Evolutionary conservation across 1,140 invertebrate genomes (phyloP), one percentile per base, ranked within the genome.

Genomic region (Cherax destructor): DNA sequence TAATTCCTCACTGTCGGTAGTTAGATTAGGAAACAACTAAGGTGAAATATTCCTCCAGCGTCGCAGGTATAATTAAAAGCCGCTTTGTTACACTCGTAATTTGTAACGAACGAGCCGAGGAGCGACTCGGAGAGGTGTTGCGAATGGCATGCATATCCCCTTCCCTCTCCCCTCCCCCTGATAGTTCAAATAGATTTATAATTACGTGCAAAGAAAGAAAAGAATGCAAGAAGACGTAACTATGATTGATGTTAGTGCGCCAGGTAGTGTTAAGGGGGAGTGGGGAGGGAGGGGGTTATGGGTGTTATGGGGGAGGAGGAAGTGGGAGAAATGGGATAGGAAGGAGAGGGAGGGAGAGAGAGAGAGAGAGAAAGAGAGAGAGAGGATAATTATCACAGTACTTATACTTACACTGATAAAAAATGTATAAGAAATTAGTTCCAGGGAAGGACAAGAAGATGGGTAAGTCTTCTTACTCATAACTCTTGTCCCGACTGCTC

Each of bases 101-200:
- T 24, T 74, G 24, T 74, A 30, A 74, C 2, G n/a, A 21, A 74
- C n/a, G 69, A 74, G 11, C 69, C 24, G n/a, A 1, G 18, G 18
- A 41, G 69, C n/a, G 69, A 74, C 4, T 74, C 6, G 18, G n/a
- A 74, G 7, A 30, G 24, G n/a, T 21, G n/a, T 7, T 9, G 69
- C 69, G 24, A 74, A 74, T 74, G 24, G 24, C 24, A 74, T n/a
- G 24, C 69, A 74, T 74, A 24, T 74, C 24, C 30, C 30, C 30
- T 41, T 2, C 30, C 30, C 2, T 41, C 30, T 2, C 30, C 30
- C 30, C 30, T 41, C 30, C 30, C 69, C 69, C 0, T 11, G 69
- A 74, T 74, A 74, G 69, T 74, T 74, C 69, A 74, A 74, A 74
- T 74, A 74, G 69, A 74, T 74, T 74, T 74, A 74, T 74, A 74